Evolutionary conservation across 2,113 vertebrate species (phyloP), one percentile per base, ranked within the genome.

Genomic region (Cyrtonyx montezumae): DNA sequence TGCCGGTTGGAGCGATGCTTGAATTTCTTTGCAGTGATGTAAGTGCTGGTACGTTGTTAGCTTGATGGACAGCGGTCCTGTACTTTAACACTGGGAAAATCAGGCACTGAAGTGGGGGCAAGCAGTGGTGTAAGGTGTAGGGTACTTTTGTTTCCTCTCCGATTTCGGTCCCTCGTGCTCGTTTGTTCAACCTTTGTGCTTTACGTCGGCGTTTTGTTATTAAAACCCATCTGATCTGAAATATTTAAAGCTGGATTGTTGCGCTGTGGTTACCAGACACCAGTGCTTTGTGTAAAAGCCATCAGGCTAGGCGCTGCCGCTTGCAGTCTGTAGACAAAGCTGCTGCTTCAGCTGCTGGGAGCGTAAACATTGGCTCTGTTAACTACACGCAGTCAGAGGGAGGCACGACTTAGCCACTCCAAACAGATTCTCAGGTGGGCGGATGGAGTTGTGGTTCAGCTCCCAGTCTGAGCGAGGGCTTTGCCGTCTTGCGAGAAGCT

Each of bases 41-140:
- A 9, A 42, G 65, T 48, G 28, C 79, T 8, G 1, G 43, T 0
- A 0, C 0, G 0, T 36, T 32, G 30, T 30, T 37, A 1, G n/a
- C 12, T 28, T 7, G 36, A 48, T 2, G 37, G 25, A 62, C 5
- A 11, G 51, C 3, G 18, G 5, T 53, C 51, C 74, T 11, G 0
- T 30, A 70, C 69, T 40, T 26, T 26, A 0, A 0, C 3, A 4
- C 7, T 65, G 58, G 58, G 68, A 66, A 21, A 46, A 4, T 11
- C 40, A 34, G 13, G 26, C 42, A 1, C 3, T 75, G 71, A n/a
- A 63, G 17, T 5, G 37, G 48, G 84, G 37, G 20, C 7, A 5
- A 20, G 32, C 43, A 53, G 16, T 0, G 1, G 74, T 12, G 28
- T 30, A 6, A 51, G 51, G 67, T n/a, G 69, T 18, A 30, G 6